Evolutionary conservation across 2,797 vertebrate genomes (phyloP), one percentile per base, ranked within the genome.

Genomic region (Myotis myotis): DNA sequence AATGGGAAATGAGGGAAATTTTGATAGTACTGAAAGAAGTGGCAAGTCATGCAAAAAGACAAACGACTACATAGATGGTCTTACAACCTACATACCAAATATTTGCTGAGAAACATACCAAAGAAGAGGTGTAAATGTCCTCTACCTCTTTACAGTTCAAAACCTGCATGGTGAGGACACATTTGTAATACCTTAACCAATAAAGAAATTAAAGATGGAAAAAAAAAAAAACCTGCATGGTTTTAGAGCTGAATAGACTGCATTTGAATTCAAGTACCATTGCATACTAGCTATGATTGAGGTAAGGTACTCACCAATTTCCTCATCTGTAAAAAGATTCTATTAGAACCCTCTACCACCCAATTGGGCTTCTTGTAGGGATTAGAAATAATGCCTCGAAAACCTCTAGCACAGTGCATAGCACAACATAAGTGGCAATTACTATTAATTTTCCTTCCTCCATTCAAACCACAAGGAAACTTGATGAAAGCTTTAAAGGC

Each of bases 361-460:
- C 47, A 95, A 44, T 41, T 62, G 66, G 70, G 38, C 47, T 89
- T 51, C 38, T 60, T n/a, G 41, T 85, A 30, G 51, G 47, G n/a
- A 87, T 89, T 64, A 93, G 19, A 75, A 94, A 88, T 8, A 90
- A 70, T 36, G 49, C 38, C 41, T 94, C 72, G 88, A 93, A 89
- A 95, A 76, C 13, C 55, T 13, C 64, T 93, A 93, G 47, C 60
- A 82, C 8, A n/a, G n/a, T 75, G 30, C 62, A 44, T 76, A 22
- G 41, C 41, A 87, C n/a, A 76, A 44, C 41, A 0, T 76, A 81
- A 91, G 13, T 60, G 23, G 44, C 11, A 36, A 71, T 82, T 66
- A 82, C 47, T 72, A 62, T 82, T 47, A 49, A 94, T 47, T 44
- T 81, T 70, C 36, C 38, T 79, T 87, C 16, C 12, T 60, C 49